Percentiles rank a stretch among this genome's conserved stretches.
These are phyloP conservation scores for Dendroctonus ponderosae DNA, from an alignment of 1,140 invertebrate genomes.

Conservation along the genomic window DNA sequence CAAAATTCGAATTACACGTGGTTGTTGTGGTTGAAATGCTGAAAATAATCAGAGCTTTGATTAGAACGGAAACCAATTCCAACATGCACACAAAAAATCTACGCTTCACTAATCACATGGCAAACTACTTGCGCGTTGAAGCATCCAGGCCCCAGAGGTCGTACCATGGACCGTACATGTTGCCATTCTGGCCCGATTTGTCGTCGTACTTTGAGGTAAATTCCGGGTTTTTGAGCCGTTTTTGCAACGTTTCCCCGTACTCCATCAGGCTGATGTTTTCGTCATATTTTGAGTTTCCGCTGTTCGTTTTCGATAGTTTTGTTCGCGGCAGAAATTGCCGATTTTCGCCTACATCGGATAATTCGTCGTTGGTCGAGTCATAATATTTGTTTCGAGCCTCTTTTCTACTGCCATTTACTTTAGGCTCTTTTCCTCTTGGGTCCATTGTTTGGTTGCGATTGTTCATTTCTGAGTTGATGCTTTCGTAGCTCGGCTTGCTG, in stretches of 20 bases:
- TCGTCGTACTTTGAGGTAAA: conserved; percentile 57
- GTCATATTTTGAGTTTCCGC: conserved; percentile 39
- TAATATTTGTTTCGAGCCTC: conserved; percentile 47
- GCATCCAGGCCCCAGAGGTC: conserved; percentile 74
- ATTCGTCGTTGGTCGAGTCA: conserved; percentile 61
- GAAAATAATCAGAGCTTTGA: conserved; percentile 49
- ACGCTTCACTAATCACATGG: not conserved
- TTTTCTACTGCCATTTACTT: conserved; percentile 42
- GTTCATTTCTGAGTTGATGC: conserved; percentile 49
- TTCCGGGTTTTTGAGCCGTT: conserved; percentile 52
- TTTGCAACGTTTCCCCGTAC: conserved; percentile 52
- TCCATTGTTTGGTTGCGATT: conserved; percentile 45
- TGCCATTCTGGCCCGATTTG: conserved; percentile 56
- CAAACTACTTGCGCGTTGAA: conserved; percentile 47
- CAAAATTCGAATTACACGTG: conserved; percentile 64
- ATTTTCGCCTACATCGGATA: conserved; percentile 55
- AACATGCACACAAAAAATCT: conserved; percentile 16
- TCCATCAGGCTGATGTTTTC: conserved; percentile 52
- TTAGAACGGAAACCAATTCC: conserved; percentile 40
- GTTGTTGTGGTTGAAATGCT: conserved; percentile 53
- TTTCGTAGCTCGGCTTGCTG: conserved; percentile 46
- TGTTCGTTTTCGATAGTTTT: conserved; percentile 59
- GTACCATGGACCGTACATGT: conserved; percentile 84
- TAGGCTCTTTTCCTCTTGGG: conserved; percentile 38
- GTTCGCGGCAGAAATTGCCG: conserved; percentile 66